phyloP scores from a whole-genome alignment of 2,888 invertebrate species.

The Koerneria pararmatus region DNA sequence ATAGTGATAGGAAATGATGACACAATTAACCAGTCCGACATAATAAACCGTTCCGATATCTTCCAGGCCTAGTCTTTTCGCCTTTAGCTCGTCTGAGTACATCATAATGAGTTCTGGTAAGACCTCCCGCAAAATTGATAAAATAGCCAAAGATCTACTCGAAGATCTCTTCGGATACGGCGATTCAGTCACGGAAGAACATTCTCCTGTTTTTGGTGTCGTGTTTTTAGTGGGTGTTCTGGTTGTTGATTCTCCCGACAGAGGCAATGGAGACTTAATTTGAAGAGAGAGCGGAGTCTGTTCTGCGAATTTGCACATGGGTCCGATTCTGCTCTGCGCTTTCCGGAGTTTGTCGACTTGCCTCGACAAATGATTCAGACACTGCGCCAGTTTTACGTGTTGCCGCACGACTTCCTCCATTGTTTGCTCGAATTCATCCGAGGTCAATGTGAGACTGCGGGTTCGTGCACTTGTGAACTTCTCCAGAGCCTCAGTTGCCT shows the following conservation, averaged over 20 bases:
- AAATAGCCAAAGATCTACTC: constrained; percentile 18
- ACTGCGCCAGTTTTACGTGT: constrained; percentile 26
- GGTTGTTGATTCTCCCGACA: constrained; percentile 6
- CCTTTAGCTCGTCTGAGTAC: constrained; percentile 29
- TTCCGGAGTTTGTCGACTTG: constrained; percentile 34
- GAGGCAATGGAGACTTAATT: constrained; percentile 23
- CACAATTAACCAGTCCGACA: constrained; percentile 32
- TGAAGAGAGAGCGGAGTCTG: no score
- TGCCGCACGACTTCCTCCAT: constrained; percentile 26
- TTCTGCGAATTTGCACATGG: constrained; percentile 34
- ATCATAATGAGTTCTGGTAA: constrained; percentile 33
- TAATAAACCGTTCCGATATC: constrained; percentile 32
- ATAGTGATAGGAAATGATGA: constrained; percentile 31
- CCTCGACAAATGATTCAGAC: constrained; percentile 31
- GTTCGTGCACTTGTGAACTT: constrained; percentile 32
- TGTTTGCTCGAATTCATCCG: constrained; percentile 20
- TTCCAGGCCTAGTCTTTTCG: constrained; percentile 26
- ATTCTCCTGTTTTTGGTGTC: not conserved
- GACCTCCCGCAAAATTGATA: constrained; percentile 27
- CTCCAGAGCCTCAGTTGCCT: constrained; percentile 26
- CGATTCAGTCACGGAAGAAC: not conserved
- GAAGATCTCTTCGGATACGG: not conserved
- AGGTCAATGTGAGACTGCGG: constrained; percentile 27
- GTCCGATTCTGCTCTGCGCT: constrained; percentile 28
- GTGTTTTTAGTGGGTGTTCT: not conserved